phyloP scores from a whole-genome alignment of 2,113 vertebrate species.

The Alectura lathami region DNA sequence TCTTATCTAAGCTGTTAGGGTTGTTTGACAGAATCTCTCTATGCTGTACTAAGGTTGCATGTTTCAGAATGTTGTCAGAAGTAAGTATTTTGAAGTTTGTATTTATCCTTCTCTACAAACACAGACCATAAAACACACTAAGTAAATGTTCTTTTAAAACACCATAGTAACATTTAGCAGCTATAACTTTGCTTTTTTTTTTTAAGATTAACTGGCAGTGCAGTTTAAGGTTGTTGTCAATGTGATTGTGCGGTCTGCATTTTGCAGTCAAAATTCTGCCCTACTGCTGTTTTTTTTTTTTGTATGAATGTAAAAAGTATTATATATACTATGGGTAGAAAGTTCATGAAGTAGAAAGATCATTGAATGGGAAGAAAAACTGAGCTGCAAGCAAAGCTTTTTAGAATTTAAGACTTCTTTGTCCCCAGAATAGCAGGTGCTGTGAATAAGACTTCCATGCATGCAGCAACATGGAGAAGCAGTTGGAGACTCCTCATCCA shows the following conservation, averaged over 20 bases:
- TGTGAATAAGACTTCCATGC: not conserved
- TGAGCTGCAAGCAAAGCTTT: not conserved
- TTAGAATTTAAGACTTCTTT: not conserved
- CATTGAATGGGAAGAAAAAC: not conserved
- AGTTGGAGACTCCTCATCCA: not conserved
- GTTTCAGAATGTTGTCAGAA: not conserved
- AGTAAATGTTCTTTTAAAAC: not conserved
- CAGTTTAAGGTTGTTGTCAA: not conserved
- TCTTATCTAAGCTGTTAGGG: not conserved
- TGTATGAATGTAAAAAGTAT: not conserved
- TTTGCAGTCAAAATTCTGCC: not conserved
- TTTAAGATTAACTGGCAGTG: not conserved
- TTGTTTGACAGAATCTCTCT: not conserved
- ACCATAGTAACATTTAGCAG: not conserved
- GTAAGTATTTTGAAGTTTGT: not conserved
- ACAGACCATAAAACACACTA: not conserved
- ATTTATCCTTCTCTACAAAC: not conserved
- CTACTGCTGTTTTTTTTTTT: not conserved
- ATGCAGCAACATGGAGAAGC: not conserved
- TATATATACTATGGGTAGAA: not conserved
- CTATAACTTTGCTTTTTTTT: not conserved
- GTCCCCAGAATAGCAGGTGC: not conserved
- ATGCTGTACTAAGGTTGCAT: not conserved
- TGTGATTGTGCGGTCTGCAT: not conserved
- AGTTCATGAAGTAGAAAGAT: not conserved